Evolutionary conservation across 1,140 invertebrate species (phyloP).

Genomic region (Ephestia elutella): DNA sequence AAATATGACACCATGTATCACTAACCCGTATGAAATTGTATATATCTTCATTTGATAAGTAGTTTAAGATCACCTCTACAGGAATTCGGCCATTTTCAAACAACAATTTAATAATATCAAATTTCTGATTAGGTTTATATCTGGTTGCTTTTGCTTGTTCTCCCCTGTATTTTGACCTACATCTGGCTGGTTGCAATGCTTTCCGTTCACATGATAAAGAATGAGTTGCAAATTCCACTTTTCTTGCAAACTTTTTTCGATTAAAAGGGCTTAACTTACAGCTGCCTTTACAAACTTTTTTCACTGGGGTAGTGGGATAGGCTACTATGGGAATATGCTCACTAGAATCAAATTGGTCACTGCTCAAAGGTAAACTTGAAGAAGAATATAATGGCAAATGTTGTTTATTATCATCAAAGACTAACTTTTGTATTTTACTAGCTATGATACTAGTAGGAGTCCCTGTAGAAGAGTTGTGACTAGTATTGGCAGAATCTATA

Average conservation of each 20-base stretch:
- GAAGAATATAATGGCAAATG: not conserved
- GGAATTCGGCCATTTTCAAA: slow-evolving; percentile 35
- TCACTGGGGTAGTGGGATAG: slow-evolving; percentile 59
- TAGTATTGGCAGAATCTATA: slow-evolving; percentile 20
- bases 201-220: slow-evolving; percentile 50
- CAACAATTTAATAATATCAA: slow-evolving; percentile 64
- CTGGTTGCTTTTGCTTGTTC: slow-evolving; percentile 21
- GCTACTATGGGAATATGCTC: slow-evolving; percentile 17
- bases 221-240: slow-evolving; percentile 53
- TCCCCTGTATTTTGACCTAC: slow-evolving; percentile 20
- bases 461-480: slow-evolving; percentile 23
- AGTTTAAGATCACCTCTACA: slow-evolving; percentile 52
- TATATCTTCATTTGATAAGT: slow-evolving; percentile 59
- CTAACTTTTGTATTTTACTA: slow-evolving; percentile 33
- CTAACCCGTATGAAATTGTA: slow-evolving; percentile 60
- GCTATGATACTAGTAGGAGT: slow-evolving; percentile 60
- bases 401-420: slow-evolving; percentile 30
- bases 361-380: not conserved
- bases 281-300: slow-evolving; percentile 47
- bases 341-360: slow-evolving; percentile 6
- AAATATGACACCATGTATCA: slow-evolving; percentile 47
- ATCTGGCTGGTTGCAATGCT: slow-evolving; percentile 33
- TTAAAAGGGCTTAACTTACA: slow-evolving; percentile 43
- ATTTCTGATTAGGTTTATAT: slow-evolving; percentile 51
- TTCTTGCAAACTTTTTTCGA: slow-evolving; percentile 41